Evolutionary conservation across 2,113 vertebrate genomes (phyloP).

Genomic region (Papio anubis): DNA sequence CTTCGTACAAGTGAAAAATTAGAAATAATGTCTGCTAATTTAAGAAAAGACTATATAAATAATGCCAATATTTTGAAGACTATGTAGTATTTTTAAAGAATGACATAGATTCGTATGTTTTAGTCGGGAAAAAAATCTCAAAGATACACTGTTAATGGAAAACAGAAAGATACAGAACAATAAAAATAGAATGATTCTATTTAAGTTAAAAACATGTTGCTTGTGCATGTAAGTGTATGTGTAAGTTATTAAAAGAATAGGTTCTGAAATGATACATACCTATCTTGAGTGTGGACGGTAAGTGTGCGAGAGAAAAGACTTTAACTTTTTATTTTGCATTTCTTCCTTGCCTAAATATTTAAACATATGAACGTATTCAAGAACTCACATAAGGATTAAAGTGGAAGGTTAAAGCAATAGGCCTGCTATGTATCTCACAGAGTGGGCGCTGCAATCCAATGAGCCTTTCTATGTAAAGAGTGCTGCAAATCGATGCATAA

Average conservation of each 20-base stretch:
- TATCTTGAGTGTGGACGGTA: too few species aligned
- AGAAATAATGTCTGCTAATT: neutral
- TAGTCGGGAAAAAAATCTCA: neutral
- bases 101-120: neutral
- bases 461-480: neutral
- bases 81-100: neutral
- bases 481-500: accelerated
- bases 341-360: neutral
- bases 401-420: neutral
- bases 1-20: neutral
- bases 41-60: neutral
- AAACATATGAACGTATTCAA: neutral
- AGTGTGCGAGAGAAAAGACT: neutral
- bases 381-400: neutral
- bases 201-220: neutral
- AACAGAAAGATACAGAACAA: neutral
- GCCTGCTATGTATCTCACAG: neutral
- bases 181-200: neutral
- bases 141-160: neutral
- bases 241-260: neutral
- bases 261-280: neutral
- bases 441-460: accelerated
- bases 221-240: too few species aligned
- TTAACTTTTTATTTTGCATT: neutral
- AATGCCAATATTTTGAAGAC: neutral